These are phyloP conservation scores for Saturnia japonica DNA, from an alignment of 2,888 invertebrate genomes.

Conservation along the genomic window DNA sequence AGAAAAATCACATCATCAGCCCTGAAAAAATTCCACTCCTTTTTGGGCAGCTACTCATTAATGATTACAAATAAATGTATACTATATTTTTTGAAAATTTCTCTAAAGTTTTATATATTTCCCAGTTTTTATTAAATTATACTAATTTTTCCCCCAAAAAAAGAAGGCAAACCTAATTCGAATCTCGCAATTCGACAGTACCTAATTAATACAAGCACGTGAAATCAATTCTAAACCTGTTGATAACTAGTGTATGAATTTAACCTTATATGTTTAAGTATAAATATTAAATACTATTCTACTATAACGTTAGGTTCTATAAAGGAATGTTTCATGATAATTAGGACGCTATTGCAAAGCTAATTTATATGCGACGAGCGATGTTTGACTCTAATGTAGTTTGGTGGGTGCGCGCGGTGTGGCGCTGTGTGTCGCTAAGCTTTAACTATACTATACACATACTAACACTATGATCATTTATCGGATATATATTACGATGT, in stretches of 20 bases:
- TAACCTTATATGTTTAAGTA: not conserved
- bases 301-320: not conserved
- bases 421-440: not conserved
- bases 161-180: too few species aligned
- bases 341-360: not conserved
- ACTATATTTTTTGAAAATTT: too few species aligned
- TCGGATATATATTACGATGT: too few species aligned
- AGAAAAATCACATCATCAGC: too few species aligned
- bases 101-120: too few species aligned
- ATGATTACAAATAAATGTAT: too few species aligned
- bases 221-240: not conserved
- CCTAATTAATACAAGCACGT: not conserved
- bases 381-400: constrained; percentile 2
- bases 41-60: too few species aligned
- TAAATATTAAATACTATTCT: not conserved
- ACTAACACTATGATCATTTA: not conserved
- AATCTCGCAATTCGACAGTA: not conserved
- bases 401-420: not conserved
- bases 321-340: not conserved
- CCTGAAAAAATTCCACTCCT: too few species aligned
- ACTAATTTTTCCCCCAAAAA: too few species aligned
- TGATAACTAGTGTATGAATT: not conserved
- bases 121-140: too few species aligned
- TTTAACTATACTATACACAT: not conserved
- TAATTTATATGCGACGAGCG: constrained; percentile 10